Evolutionary conservation across 2,113 vertebrate species (phyloP), one percentile per base, ranked within the genome.

Genomic region (Rallus limicola): DNA sequence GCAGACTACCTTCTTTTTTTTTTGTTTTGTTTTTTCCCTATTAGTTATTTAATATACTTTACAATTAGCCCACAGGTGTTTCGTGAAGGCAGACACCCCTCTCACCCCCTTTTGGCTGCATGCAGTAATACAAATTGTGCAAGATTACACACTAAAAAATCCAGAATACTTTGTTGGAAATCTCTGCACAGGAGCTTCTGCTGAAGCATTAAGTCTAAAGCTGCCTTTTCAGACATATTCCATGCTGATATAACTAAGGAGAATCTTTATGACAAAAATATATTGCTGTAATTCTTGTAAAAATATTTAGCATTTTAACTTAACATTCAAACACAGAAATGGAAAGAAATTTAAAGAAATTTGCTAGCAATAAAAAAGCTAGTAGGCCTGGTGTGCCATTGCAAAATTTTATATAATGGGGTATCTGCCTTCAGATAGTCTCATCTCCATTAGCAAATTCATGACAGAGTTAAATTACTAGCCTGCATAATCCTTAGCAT

Each of bases 31-130:
- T 26, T 48, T 82, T 63, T 31, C 7, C 23, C 40, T 89, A 33
- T 44, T 58, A 13, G 53, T 84, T 95, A 91, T 92, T 94, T 95
- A 87, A 96, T 89, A 82, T 76, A 85, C 46, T 92, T 94, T 88
- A 84, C 69, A 84, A 92, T 95, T 82, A 92, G 34, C 63, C 58
- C 68, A 48, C 24, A 69, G 84, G 38, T 70, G n/a, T 17, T 84
- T 82, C 21, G 74, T 79, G 72, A 79, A 95, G 36, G 26, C 48
- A 92, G 58, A 65, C 64, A 60, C 13, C 75, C 18, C 38, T 82
- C n/a, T 91, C 44, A 31, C 5, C 19, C 33, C 16, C 23, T 82
- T 92, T 88, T 88, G 79, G 12, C n/a, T 85, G 31, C 40, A 42
- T 36, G 31, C 29, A 93, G 6, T 58, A 67, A 44, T 53, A 62